Percentiles rank a stretch among this genome's conserved stretches.
phyloP scores from a whole-genome alignment of 2,113 vertebrate species.

The Coracopsis vasa region DNA sequence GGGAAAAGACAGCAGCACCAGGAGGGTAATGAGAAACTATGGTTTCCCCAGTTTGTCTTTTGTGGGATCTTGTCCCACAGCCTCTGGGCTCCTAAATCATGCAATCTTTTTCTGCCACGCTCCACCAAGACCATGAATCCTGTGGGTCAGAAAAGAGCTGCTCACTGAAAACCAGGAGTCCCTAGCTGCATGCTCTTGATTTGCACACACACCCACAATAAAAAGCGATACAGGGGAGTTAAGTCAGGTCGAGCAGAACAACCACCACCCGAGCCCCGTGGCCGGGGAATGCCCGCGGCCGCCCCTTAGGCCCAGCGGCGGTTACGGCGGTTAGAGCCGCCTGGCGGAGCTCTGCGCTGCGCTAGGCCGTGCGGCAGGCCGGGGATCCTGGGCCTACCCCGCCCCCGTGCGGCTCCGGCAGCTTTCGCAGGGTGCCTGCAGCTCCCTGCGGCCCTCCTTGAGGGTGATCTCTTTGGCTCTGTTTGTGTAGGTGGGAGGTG shows the following conservation, averaged over 20 bases:
- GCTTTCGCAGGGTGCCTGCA: accelerated
- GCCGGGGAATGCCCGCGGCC: too few species aligned
- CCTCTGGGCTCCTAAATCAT: background rate
- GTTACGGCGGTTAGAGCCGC: background rate
- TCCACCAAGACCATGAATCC: background rate
- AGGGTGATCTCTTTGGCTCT: accelerated
- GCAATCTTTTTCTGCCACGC: background rate
- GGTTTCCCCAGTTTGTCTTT: background rate
- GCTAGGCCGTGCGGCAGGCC: background rate
- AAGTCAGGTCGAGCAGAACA: too few species aligned
- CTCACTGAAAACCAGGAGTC: background rate
- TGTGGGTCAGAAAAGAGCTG: background rate
- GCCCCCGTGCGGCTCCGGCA: background rate
- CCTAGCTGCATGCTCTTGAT: background rate
- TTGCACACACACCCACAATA: background rate
- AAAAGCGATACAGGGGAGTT: background rate
- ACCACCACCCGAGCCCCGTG: too few species aligned
- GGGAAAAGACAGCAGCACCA: background rate
- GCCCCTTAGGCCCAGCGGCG: too few species aligned
- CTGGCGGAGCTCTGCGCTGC: too few species aligned
- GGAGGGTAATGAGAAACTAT: background rate
- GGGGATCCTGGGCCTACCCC: background rate
- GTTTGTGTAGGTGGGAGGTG: conserved; percentile 61
- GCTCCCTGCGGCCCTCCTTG: accelerated
- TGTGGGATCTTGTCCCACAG: background rate